Percentiles rank a stretch among this genome's conserved stretches.
phyloP scores from a whole-genome alignment of 2,113 vertebrate species.

The Nothobranchius kuhntae region DNA sequence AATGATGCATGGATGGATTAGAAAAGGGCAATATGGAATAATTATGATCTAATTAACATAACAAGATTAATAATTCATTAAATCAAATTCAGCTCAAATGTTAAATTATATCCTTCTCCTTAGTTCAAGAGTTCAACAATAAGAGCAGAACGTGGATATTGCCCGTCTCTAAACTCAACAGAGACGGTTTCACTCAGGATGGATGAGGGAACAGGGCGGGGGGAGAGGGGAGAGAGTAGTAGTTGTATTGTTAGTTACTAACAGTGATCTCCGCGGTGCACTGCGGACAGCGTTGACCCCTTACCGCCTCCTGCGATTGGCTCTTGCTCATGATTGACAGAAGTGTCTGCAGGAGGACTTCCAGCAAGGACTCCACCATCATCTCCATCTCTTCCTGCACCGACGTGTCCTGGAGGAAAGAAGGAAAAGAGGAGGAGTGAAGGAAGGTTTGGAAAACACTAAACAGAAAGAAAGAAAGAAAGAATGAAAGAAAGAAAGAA shows the following conservation, averaged over 20 bases:
- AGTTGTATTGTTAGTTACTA: slow-evolving; percentile 99
- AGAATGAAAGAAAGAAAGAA: not conserved
- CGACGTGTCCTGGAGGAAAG: slow-evolving; percentile 84
- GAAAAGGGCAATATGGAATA: slow-evolving; percentile 30
- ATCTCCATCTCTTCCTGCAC: slow-evolving; percentile 98
- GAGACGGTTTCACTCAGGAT: not conserved
- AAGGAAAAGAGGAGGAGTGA: no score
- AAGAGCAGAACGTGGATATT: not conserved
- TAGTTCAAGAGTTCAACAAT: no score
- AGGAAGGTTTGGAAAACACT: not conserved
- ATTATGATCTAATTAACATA: not conserved
- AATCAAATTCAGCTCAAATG: no score
- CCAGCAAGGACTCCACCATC: slow-evolving; percentile 98
- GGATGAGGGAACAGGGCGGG: slow-evolving; percentile 52
- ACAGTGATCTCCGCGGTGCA: slow-evolving; percentile 99
- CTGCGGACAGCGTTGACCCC: slow-evolving; percentile 99
- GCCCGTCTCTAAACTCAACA: slow-evolving; percentile 20
- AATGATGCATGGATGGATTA: slow-evolving; percentile 4
- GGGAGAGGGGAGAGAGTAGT: slow-evolving; percentile 61
- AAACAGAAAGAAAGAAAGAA: not conserved
- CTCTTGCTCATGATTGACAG: slow-evolving; percentile 99
- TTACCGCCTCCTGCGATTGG: slow-evolving; percentile 99
- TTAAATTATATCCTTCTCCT: no score
- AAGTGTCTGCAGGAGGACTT: slow-evolving; percentile 96
- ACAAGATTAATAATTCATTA: no score